Base-by-base conservation (phyloP, 2,888 invertebrate species). In the Cephonodes hylas region DNA sequence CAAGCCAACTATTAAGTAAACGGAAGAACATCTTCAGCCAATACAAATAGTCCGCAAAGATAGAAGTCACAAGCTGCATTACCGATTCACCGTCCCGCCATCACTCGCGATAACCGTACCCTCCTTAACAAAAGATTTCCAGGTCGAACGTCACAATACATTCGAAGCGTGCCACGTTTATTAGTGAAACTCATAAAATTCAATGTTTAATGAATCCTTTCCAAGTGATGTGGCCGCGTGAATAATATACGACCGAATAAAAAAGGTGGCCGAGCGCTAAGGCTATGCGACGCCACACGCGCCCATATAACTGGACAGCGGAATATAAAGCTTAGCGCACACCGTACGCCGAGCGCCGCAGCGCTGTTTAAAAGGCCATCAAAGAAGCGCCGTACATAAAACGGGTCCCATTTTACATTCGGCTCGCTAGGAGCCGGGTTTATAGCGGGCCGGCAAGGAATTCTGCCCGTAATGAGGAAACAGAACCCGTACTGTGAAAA, bases 401-500 rank as follows among this genome's bases (percentile, higher is more conserved):
- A 83, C 83, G 84, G 81, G 83, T 79, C 78, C 81, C 85, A 83
- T 83, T 88, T 86, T 81, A 84, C 85, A 84, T 85, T 84, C 84
- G 82, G 83, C 79, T 72, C 73, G 77, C 79, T 75, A 74, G 80
- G 76, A 79, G 77, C 75, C 75, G 75, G 77, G 81, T 86, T 88
- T 89, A 88, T 85, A 76, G 84, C 80, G 76, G 76, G 73, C 80
- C 77, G 75, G 76, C 69, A 79, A 77, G 85, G 81, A 84, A 84
- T 86, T 83, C 84, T 76, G 75, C 71, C 69, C 77, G 83, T 88
- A 88, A 89, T 89, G 88, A 88, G 85, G 82, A 84, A 83, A 80
- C 81, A 70, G 68, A 64, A 65, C 71, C 70, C 68, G 73, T 79
- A 81, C 76, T 63, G 69, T 13, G 44, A n/a, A 8, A 10, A 53